Evolutionary conservation across 2,888 invertebrate species (phyloP).

Genomic region (Bombyx huttoni): DNA sequence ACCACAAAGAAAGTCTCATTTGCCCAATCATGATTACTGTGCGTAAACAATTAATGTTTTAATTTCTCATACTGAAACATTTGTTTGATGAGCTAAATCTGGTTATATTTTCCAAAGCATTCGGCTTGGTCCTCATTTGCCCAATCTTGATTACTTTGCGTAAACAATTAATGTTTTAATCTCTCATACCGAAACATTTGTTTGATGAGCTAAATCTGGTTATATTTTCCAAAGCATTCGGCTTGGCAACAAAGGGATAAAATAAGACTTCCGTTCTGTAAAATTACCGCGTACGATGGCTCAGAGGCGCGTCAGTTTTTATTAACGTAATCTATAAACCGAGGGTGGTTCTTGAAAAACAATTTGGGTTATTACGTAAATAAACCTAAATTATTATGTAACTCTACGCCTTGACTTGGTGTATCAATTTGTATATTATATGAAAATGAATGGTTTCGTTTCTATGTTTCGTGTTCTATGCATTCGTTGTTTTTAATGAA

Average conservation of each 20-base stretch:
- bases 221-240: not conserved
- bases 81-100: not conserved
- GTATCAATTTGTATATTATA: not conserved
- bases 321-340: constrained; percentile 11
- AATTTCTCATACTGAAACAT: not conserved
- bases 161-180: too few species aligned
- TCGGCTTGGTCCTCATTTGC: too few species aligned
- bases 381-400: not conserved
- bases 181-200: not conserved
- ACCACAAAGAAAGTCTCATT: too few species aligned
- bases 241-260: not conserved
- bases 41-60: too few species aligned
- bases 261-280: constrained; percentile 9
- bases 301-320: constrained; percentile 20
- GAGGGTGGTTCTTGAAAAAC: constrained; percentile 1
- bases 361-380: constrained; percentile 4
- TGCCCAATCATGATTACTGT: too few species aligned
- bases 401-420: not conserved
- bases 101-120: not conserved
- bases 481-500: too few species aligned
- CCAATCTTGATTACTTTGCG: too few species aligned
- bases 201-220: not conserved
- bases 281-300: constrained; percentile 19
- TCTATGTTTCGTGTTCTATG: too few species aligned
- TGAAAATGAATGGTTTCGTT: too few species aligned